These are phyloP conservation scores for Smittia aterrima DNA, from an alignment of 2,888 invertebrate genomes.

Conservation along the genomic window DNA sequence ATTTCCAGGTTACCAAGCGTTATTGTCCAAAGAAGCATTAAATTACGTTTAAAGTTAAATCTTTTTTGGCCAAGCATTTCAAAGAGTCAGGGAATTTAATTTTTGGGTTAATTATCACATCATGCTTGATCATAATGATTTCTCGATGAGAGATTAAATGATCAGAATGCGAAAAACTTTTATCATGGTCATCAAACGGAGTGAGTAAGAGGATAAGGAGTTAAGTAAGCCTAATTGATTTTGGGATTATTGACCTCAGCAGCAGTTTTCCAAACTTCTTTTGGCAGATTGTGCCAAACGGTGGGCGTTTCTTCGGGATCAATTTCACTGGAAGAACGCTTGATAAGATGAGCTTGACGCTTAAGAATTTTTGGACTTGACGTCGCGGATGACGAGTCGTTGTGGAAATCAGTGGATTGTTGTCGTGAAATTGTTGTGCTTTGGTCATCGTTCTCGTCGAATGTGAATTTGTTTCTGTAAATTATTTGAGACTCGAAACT, in stretches of 20 bases:
- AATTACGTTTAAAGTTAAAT: no score
- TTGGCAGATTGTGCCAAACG: conserved; percentile 75
- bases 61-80: background rate
- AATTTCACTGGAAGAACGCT: conserved; percentile 52
- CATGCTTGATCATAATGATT: background rate
- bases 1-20: no score
- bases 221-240: conserved; percentile 1
- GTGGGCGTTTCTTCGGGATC: conserved; percentile 56
- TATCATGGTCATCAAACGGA: background rate
- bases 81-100: background rate
- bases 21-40: no score
- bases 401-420: background rate
- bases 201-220: background rate
- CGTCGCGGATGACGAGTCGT: background rate
- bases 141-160: background rate
- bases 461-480: conserved; percentile 21
- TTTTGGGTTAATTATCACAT: background rate
- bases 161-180: background rate
- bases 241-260: conserved; percentile 61
- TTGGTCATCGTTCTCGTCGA: conserved; percentile 25
- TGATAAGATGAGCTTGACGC: conserved; percentile 43
- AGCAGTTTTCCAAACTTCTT: conserved; percentile 76
- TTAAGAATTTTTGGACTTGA: conserved; percentile 45
- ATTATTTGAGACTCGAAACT: no score
- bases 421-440: conserved; percentile 9